phyloP scores from a whole-genome alignment of 2,888 invertebrate species.

The Sphaerophoria rueppellii region DNA sequence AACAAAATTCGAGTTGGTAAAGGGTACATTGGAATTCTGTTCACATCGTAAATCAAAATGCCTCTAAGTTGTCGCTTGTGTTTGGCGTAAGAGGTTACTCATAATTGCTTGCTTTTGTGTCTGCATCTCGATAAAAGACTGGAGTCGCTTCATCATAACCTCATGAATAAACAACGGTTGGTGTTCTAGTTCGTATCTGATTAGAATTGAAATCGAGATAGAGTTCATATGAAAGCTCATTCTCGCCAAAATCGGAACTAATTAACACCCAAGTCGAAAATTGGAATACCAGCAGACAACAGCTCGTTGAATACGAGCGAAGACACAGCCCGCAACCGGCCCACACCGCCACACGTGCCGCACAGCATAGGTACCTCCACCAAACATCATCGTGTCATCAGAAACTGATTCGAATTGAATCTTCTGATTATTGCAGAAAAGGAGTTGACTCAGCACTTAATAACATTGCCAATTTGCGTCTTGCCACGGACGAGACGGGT shows the following conservation, averaged over 20 bases:
- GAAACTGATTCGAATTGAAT: slow-evolving; percentile 13
- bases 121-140: neutral
- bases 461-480: neutral
- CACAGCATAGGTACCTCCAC: neutral
- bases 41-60: slow-evolving; percentile 50
- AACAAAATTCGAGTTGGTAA: slow-evolving; percentile 47
- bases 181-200: neutral
- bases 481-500: too few species aligned
- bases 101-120: slow-evolving; percentile 21
- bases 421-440: neutral
- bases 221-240: neutral
- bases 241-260: neutral
- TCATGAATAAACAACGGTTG: neutral
- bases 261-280: slow-evolving; percentile 5
- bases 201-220: neutral
- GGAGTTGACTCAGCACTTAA: slow-evolving; percentile 22
- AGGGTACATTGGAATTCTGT: slow-evolving; percentile 48
- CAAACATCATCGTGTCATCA: neutral
- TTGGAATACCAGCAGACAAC: neutral
- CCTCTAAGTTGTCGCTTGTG: neutral
- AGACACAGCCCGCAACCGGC: neutral
- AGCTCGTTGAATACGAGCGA: neutral
- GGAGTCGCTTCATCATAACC: neutral
- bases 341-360: slow-evolving; percentile 13
- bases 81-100: neutral